A percentile compares a stretch with the other conserved stretches of the same genome.
phyloP scores from a whole-genome alignment of 2,888 invertebrate genomes.

The Drosophila testacea region DNA sequence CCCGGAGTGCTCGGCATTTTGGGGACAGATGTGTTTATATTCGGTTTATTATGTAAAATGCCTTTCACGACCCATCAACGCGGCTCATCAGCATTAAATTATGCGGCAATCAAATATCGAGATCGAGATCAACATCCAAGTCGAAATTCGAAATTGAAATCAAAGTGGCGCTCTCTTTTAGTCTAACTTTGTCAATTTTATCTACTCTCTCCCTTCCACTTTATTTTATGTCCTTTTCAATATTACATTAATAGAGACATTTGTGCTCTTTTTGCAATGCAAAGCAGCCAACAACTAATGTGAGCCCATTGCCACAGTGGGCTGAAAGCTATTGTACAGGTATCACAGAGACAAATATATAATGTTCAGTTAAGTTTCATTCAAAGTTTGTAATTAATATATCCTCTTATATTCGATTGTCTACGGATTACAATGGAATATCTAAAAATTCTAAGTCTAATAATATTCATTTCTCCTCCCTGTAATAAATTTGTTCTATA shows the following conservation, averaged over 20 bases:
- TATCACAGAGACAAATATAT: too few species aligned
- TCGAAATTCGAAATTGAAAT: not conserved
- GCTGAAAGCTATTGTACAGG: not conserved
- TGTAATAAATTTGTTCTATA: too few species aligned
- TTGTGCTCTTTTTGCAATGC: slow-evolving; percentile 46
- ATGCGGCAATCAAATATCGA: slow-evolving; percentile 68
- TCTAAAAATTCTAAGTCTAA: too few species aligned
- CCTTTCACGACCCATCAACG: slow-evolving; percentile 71
- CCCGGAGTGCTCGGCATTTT: slow-evolving; percentile 33
- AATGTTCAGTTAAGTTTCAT: too few species aligned
- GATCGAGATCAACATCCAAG: slow-evolving; percentile 25
- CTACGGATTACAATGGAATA: too few species aligned
- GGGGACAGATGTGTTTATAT: slow-evolving; percentile 61
- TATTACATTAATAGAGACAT: slow-evolving; percentile 58
- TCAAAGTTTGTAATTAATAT: too few species aligned
- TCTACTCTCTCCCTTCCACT: slow-evolving; percentile 1
- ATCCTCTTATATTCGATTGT: too few species aligned
- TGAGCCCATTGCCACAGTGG: slow-evolving; percentile 35
- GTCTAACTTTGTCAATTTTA: not conserved
- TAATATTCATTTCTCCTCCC: too few species aligned
- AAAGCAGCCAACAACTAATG: slow-evolving; percentile 10
- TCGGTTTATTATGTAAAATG: slow-evolving; percentile 78
- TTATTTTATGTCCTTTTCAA: slow-evolving; percentile 6
- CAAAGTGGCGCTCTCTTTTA: not conserved
- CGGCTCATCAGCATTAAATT: slow-evolving; percentile 73